Percentiles rank a stretch among this genome's conserved stretches.
These are phyloP conservation scores for Scolopax bukidnonensis DNA, from an alignment of 2,797 vertebrate species.

Conservation along the genomic window DNA sequence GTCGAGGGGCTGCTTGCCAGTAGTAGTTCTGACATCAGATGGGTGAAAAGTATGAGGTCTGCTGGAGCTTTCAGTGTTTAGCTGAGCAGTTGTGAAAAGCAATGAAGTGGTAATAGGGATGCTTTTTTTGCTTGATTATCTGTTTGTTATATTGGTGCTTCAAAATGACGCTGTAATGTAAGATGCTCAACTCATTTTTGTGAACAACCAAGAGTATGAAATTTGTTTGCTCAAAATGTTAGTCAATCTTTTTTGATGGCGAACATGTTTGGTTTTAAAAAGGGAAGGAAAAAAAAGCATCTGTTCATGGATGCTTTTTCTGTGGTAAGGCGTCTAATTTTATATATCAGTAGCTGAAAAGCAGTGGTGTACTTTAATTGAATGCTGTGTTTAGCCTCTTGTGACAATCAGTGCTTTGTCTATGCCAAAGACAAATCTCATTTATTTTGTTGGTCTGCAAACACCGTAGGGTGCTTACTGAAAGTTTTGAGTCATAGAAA, in stretches of 20 bases:
- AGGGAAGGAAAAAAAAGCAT: background rate
- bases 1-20: background rate
- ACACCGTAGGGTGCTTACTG: background rate
- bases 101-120: conserved; percentile 16
- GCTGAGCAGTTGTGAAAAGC: conserved; percentile 37
- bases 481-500: background rate
- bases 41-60: background rate
- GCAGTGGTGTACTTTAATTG: conserved; percentile 2
- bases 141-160: conserved; percentile 16
- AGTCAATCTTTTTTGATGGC: conserved; percentile 16
- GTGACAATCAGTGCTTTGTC: conserved; percentile 12
- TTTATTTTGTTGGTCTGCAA: conserved; percentile 39
- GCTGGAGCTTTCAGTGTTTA: background rate
- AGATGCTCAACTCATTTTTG: conserved; percentile 36
- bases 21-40: background rate
- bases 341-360: conserved; percentile 2
- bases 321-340: background rate
- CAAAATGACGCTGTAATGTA: conserved; percentile 1
- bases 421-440: conserved; percentile 22
- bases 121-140: conserved; percentile 24
- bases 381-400: conserved; percentile 5
- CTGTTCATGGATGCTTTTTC: conserved; percentile 38
- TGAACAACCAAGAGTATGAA: conserved; percentile 8
- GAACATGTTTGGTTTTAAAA: conserved; percentile 26
- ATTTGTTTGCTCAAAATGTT: conserved; percentile 43